phyloP scores from a whole-genome alignment of 2,113 vertebrate genomes.

The Helogale parvula region DNA sequence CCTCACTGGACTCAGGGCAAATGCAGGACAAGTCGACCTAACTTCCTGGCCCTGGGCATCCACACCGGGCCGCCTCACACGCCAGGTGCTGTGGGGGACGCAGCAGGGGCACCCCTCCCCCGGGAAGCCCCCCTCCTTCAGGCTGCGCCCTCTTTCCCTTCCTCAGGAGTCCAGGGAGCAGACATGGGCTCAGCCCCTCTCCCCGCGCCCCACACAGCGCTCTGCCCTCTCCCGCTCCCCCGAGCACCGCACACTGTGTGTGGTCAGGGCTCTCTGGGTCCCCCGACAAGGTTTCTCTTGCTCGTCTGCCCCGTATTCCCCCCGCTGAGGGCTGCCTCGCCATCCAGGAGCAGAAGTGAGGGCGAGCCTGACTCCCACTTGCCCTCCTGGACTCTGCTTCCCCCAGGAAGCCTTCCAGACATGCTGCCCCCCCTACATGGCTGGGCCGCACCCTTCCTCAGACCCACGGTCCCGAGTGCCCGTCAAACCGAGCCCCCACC shows the following conservation, averaged over 20 bases:
- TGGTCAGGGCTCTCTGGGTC: background rate
- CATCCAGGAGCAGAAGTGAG: background rate
- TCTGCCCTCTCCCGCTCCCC: rapidly evolving
- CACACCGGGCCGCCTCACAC: background rate
- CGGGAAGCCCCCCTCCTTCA: background rate
- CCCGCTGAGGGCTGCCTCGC: background rate
- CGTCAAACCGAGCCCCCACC: background rate
- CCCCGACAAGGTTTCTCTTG: background rate
- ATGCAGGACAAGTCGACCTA: rapidly evolving
- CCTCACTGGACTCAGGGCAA: background rate
- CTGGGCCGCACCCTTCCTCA: background rate
- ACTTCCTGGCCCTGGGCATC: background rate
- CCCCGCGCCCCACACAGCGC: rapidly evolving
- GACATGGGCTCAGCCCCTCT: background rate
- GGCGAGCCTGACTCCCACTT: background rate
- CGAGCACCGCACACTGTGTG: rapidly evolving
- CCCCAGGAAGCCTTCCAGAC: background rate
- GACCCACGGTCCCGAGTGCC: background rate
- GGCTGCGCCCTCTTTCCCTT: background rate
- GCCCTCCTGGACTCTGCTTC: background rate
- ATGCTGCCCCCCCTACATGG: rapidly evolving
- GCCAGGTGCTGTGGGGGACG: rapidly evolving
- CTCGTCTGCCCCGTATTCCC: background rate
- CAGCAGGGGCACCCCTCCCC: rapidly evolving
- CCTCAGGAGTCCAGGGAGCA: background rate